A percentile compares a stretch with the other conserved stretches of the same genome.
These are phyloP conservation scores for Burhinus oedicnemus DNA, from an alignment of 2,113 vertebrate genomes.

Conservation along the genomic window DNA sequence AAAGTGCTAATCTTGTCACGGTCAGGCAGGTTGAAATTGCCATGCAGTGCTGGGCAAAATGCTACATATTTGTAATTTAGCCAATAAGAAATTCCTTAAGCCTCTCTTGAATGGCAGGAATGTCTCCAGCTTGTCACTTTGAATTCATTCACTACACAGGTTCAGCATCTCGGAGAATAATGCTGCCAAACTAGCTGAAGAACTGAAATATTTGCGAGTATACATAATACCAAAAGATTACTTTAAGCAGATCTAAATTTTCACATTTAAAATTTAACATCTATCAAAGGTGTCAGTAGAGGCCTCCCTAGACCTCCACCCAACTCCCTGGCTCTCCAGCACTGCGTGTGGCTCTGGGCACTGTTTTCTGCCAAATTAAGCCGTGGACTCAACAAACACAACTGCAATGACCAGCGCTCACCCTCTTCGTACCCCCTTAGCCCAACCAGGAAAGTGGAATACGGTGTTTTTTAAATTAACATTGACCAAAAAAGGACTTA, in stretches of 20 bases:
- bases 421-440: not conserved
- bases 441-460: not conserved
- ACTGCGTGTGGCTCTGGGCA: not conserved
- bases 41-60: constrained; percentile 84
- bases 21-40: constrained; percentile 82
- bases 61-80: constrained; percentile 87
- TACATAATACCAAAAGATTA: constrained; percentile 36
- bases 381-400: not conserved
- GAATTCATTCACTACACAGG: constrained; percentile 76
- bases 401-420: not conserved
- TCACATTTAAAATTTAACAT: constrained; percentile 16
- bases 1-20: constrained; percentile 86
- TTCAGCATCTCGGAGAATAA: constrained; percentile 78
- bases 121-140: constrained; percentile 84
- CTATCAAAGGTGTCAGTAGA: not conserved
- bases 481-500: not conserved
- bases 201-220: constrained; percentile 21
- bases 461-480: not conserved
- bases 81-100: constrained; percentile 93
- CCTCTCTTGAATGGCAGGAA: constrained; percentile 84
- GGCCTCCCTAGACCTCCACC: not conserved
- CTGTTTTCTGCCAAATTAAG: not conserved
- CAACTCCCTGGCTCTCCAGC: not conserved
- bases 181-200: constrained; percentile 53
- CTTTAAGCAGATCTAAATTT: constrained; percentile 44